Conservation (phyloP, 37 sponge, comb jelly and placozoan genomes). For the Aplysina aerophoba region DNA sequence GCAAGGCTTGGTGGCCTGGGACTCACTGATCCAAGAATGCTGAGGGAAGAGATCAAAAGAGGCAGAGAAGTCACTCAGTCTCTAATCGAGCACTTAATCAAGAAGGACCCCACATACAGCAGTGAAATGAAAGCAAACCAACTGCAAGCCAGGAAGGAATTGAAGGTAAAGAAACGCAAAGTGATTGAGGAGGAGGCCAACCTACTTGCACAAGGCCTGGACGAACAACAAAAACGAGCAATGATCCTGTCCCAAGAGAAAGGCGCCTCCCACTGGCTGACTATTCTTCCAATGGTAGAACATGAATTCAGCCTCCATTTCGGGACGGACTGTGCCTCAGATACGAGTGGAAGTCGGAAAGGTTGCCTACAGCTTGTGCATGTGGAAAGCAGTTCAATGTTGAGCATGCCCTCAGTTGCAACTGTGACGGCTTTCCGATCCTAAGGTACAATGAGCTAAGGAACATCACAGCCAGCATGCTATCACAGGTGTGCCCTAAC, state of each 20-base stretch:
- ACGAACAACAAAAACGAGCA: neutral
- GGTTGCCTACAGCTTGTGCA: neutral
- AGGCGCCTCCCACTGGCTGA: conserved; percentile 32
- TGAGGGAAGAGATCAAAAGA: neutral
- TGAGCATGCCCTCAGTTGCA: conserved; percentile 27
- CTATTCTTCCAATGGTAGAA: conserved; percentile 9
- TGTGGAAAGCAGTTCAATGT: conserved; percentile 1
- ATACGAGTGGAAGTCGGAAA: conserved; percentile 16
- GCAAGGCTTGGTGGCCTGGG: conserved; percentile 11
- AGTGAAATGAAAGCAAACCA: conserved; percentile 5
- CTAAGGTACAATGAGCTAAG: conserved; percentile 8
- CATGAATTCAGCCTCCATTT: conserved; percentile 22
- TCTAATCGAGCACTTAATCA: neutral
- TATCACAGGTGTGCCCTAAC: conserved; percentile 9
- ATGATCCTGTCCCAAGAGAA: conserved; percentile 13
- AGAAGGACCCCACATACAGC: conserved; percentile 4
- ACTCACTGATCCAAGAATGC: neutral
- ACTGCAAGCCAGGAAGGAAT: neutral
- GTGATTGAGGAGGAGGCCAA: neutral
- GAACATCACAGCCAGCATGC: neutral
- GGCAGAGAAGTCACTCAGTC: conserved; percentile 5
- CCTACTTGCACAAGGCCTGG: neutral
- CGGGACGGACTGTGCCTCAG: conserved; percentile 13
- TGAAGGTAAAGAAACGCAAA: conserved; percentile 1
- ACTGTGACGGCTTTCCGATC: neutral